A percentile compares a stretch with the other conserved stretches of the same genome.
Conservation (phyloP, 2,797 vertebrate species). For the Emydoidea blandingii region DNA sequence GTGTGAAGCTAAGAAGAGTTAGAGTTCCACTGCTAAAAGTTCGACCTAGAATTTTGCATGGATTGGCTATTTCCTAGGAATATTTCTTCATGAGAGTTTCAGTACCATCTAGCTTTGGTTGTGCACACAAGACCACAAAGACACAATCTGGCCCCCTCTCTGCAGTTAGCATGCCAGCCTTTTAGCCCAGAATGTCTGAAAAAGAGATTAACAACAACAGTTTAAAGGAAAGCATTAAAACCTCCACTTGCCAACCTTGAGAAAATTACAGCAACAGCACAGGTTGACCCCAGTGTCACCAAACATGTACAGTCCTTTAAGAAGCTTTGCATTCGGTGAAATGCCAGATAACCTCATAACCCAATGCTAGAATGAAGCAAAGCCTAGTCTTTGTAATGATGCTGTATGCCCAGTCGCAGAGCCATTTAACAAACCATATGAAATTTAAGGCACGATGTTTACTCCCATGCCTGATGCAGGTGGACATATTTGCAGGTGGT, state of each 20-base stretch:
- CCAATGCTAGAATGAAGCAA: accelerated
- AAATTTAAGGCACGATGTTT: accelerated
- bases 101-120: background rate
- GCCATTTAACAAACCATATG: background rate
- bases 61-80: background rate
- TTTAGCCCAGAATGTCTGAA: accelerated
- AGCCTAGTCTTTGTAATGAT: background rate
- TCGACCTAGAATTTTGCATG: background rate
- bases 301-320: accelerated
- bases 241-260: accelerated
- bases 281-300: background rate
- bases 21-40: background rate
- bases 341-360: background rate
- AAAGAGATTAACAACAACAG: background rate
- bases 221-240: background rate
- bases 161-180: background rate
- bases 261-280: background rate
- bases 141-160: accelerated
- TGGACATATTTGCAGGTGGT: background rate
- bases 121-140: background rate
- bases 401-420: accelerated
- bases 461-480: background rate
- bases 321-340: background rate
- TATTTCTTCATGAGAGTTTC: background rate
- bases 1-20: accelerated